Conservation (phyloP, 2,113 vertebrate genomes). For the Meleagris gallopavo region DNA sequence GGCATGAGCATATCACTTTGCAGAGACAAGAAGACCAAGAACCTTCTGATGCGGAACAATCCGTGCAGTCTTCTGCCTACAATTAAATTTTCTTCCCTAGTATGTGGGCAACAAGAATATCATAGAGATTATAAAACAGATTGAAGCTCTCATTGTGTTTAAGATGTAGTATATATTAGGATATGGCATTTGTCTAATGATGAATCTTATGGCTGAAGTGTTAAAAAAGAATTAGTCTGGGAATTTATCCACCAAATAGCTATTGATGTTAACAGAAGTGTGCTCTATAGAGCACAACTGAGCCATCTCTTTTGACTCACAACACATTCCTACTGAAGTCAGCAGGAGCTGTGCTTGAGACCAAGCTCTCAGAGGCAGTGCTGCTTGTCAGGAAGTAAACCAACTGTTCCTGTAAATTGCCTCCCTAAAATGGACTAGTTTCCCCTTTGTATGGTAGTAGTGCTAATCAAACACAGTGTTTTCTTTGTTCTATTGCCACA, state of each 20-base stretch:
- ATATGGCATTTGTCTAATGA: slow-evolving; percentile 63
- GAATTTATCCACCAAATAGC: slow-evolving; percentile 47
- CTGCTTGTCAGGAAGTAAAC: neutral
- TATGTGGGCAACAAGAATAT: slow-evolving; percentile 63
- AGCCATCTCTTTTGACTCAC: slow-evolving; percentile 61
- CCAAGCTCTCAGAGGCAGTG: neutral
- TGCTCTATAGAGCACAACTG: slow-evolving; percentile 16
- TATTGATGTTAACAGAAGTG: slow-evolving; percentile 32
- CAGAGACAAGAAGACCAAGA: neutral
- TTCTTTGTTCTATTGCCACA: neutral
- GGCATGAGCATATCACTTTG: neutral
- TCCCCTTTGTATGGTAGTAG: neutral
- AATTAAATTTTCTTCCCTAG: neutral
- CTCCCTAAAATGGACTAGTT: neutral
- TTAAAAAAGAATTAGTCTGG: slow-evolving; percentile 61
- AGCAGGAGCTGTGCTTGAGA: slow-evolving; percentile 43
- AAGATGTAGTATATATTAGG: slow-evolving; percentile 55
- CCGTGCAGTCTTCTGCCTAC: slow-evolving; percentile 39
- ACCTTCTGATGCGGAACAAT: slow-evolving; percentile 23
- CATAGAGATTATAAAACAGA: slow-evolving; percentile 54
- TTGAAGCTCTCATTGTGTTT: slow-evolving; percentile 69
- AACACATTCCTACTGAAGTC: slow-evolving; percentile 47
- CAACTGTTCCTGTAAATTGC: slow-evolving; percentile 55
- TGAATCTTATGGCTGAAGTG: slow-evolving; percentile 61
- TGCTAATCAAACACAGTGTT: neutral